Conservation (phyloP, 2,797 vertebrate species). For the Pogoniulus pusillus region DNA sequence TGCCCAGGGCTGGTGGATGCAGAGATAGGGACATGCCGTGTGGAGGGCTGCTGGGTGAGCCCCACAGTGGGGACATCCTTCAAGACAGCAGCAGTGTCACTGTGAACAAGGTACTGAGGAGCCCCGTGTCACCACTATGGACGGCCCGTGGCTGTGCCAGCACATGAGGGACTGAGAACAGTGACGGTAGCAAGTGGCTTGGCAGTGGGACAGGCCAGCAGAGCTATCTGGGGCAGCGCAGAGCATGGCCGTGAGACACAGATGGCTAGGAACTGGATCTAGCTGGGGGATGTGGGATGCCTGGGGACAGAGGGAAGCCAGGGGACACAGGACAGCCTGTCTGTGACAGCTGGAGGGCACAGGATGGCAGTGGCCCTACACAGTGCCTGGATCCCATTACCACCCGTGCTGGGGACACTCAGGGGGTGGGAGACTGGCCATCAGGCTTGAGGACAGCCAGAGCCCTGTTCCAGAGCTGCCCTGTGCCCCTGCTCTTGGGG, state of each 20-base stretch:
- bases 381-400: background rate
- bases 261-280: too few relatives aligned
- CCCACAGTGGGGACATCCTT: fast-evolving
- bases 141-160: fast-evolving
- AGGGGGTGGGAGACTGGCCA: fast-evolving
- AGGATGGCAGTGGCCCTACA: background rate
- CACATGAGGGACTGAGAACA: fast-evolving
- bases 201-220: fast-evolving
- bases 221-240: background rate
- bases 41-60: background rate
- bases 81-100: fast-evolving
- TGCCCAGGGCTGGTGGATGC: background rate
- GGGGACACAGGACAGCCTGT: background rate
- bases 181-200: fast-evolving
- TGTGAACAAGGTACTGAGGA: fast-evolving
- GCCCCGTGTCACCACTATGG: fast-evolving
- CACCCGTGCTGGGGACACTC: fast-evolving
- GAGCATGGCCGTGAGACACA: background rate
- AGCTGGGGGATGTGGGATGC: background rate
- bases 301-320: too few relatives aligned
- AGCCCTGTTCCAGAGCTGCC: background rate
- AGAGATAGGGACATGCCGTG: fast-evolving
- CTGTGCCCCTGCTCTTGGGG: background rate
- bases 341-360: background rate
- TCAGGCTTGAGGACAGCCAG: background rate